Evolutionary conservation across 2,888 invertebrate genomes (phyloP), one percentile per base, ranked within the genome.

Genomic region (Rotaria magnacalcarata): DNA sequence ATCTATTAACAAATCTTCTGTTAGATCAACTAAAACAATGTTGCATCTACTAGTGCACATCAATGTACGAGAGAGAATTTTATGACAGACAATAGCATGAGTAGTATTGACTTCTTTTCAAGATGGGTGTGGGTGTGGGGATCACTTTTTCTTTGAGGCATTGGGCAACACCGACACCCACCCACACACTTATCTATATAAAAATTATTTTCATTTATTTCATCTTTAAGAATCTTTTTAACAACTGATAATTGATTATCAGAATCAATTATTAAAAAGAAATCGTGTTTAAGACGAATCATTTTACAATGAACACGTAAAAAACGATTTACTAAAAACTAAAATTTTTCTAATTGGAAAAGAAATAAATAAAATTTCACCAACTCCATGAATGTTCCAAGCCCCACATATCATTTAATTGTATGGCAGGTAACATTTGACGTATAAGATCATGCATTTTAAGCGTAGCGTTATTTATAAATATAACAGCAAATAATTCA

Each of bases 1-100:
- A 47, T 80, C n/a, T 80, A 47, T 14, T 91, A 84, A 91, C 91
- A 50, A 88, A 89, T 86, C 88, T 90, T 27, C 88, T 91, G n/a
- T 87, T 90, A 85, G 90, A 90, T 84, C 89, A 89, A 87, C 87
- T 91, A 84, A 90, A 90, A 86, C 84, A 88, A 47, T 86, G 88
- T 91, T 1, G 89, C 90, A 10, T 89, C 90, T 34, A 34, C 34
- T 34, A 87, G 89, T 47, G 88, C 89, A 19, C 89, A 90, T 86
- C 88, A 87, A n/a, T 34, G 34, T 67, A 41, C 27, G 60, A 60
- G 11, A 10, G 27, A n/a, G n/a, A 58, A 58, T 34, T 34, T 34
- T 34, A 34, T 34, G 34, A 34, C 2, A 34, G 34, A 34, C 2
- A 2, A 2, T 34, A 34, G 2, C 2, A 34, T 34, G 2, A 34